Evolutionary conservation across 2,888 invertebrate species (phyloP).

Genomic region (Tryphoninae sp.): DNA sequence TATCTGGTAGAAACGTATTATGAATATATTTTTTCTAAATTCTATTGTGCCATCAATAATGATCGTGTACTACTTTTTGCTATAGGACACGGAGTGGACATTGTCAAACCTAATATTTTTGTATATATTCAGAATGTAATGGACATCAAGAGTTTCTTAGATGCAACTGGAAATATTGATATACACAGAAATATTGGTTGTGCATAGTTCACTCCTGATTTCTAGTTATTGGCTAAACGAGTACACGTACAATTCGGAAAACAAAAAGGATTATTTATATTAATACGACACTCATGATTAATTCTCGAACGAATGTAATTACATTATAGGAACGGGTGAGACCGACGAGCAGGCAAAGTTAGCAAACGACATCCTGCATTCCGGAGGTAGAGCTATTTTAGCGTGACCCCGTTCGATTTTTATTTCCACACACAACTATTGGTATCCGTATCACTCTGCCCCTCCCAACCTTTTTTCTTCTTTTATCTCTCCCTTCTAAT

Average conservation of each 20-base stretch:
- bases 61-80: neutral
- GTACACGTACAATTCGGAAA: neutral
- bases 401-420: constrained; percentile 63
- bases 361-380: constrained; percentile 94
- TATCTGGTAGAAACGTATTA: neutral
- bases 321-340: constrained; percentile 86
- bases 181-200: too few relatives aligned
- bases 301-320: constrained; percentile 60
- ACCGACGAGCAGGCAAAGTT: constrained; percentile 92
- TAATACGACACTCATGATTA: constrained; percentile 20
- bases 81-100: too few relatives aligned
- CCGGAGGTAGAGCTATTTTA: constrained; percentile 84
- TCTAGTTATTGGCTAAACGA: too few relatives aligned
- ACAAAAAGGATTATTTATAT: constrained; percentile 15
- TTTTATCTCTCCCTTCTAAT: constrained; percentile 47
- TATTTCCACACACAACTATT: constrained; percentile 42
- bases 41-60: constrained; percentile 4
- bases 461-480: constrained; percentile 20
- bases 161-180: too few relatives aligned
- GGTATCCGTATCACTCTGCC: constrained; percentile 17
- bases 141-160: too few relatives aligned
- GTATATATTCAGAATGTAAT: too few relatives aligned
- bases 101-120: too few relatives aligned
- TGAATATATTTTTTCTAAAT: neutral
- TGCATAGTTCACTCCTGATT: too few relatives aligned